These are phyloP conservation scores for Montifringilla adamsi DNA, from an alignment of 2,113 vertebrate species.

Conservation along the genomic window DNA sequence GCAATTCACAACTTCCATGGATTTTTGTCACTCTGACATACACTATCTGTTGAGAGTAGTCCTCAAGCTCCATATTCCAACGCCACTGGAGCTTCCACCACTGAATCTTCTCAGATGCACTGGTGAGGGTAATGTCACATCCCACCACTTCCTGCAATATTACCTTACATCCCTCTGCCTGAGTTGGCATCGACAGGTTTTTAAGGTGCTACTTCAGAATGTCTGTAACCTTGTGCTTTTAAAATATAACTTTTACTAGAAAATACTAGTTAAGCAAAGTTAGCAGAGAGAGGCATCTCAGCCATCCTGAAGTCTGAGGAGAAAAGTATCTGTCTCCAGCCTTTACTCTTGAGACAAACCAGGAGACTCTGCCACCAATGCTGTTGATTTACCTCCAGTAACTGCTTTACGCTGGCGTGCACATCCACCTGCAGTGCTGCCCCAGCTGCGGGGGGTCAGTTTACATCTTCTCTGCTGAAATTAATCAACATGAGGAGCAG, in stretches of 20 bases:
- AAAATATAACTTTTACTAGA: not conserved
- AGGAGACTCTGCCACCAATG: not conserved
- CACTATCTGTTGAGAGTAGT: not conserved
- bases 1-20: not conserved
- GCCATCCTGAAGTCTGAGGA: not conserved
- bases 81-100: not conserved
- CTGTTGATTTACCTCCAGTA: not conserved
- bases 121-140: fast-evolving
- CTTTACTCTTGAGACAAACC: not conserved
- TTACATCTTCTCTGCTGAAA: not conserved
- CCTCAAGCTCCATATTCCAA: not conserved
- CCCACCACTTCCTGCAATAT: not conserved
- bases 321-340: not conserved
- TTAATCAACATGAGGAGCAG: not conserved
- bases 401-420: not conserved
- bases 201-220: not conserved
- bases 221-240: not conserved
- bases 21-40: not conserved
- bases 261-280: not conserved
- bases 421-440: not conserved
- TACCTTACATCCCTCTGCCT: not conserved
- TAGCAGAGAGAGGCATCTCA: not conserved
- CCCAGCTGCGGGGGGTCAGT: not conserved
- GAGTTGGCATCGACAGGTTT: not conserved
- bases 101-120: not conserved